Evolutionary conservation across 2,113 vertebrate species (phyloP), one percentile per base, ranked within the genome.

Genomic region (Capreolus pygargus): DNA sequence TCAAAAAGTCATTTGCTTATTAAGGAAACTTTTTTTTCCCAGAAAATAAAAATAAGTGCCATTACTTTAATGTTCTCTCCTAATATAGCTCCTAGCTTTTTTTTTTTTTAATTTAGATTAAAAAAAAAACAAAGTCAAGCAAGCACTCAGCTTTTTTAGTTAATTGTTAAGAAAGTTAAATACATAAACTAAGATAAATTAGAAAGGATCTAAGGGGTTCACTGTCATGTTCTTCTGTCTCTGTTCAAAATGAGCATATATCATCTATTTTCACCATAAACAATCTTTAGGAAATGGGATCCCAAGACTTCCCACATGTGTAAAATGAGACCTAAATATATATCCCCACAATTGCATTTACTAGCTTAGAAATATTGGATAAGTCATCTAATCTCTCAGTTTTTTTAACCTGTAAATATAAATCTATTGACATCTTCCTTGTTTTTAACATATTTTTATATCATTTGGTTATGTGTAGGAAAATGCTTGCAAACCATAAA

Each of bases 1-100:
- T 98, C 97, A 95, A 89, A 98, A 98, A 96, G 33, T 30, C 36
- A 3, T 86, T 2, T 88, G 88, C 58, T 47, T 98, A 98, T 97
- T 85, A 97, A 97, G 61, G 17, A 60, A 95, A 94, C 36, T 64
- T 83, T 96, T 86, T 58, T 93, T 50, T 58, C 57, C 87, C 7
- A 79, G 50, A 91, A 96, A 95, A 89, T 47, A 87, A 60, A 95
- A 91, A 60, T 54, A 79, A 92, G 25, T 85, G 15, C 9, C 39
- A 83, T 64, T 33, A 78, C 17, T 83, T 95, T 28, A 64, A 25
- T 55, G 14, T 30, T 92, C 45, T 85, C 33, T 83, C 23, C 28
- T 55, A 93, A 50, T 21, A 43, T 4, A 58, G 10, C 0, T 3
- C 15, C 11, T 79, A 50, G 6, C 5, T 21, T 84, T 55, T 86